Percentiles rank a stretch among this genome's conserved stretches.
These are phyloP conservation scores for Stichodactyla helianthus DNA, from an alignment of 64 coral and sea anemone genomes.

Conservation along the genomic window DNA sequence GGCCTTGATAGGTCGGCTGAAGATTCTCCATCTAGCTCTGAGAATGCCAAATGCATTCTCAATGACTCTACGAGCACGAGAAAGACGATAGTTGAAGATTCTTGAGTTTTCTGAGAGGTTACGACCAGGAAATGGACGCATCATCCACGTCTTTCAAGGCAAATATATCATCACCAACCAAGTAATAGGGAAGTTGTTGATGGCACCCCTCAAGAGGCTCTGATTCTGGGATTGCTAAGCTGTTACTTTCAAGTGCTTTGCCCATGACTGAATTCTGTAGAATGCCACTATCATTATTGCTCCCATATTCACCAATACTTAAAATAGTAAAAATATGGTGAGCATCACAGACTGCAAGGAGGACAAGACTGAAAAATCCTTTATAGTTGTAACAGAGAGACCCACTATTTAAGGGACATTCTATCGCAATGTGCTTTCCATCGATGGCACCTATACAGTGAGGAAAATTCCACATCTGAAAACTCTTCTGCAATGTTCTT, in stretches of 20 bases:
- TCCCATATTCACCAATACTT: too few relatives aligned
- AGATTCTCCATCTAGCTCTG: too few relatives aligned
- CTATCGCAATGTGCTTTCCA: constrained; percentile 30
- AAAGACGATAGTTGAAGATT: too few relatives aligned
- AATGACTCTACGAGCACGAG: too few relatives aligned
- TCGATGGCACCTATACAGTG: constrained; percentile 42
- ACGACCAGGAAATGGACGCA: too few relatives aligned
- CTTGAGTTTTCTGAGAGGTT: too few relatives aligned
- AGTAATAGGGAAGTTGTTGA: constrained; percentile 34
- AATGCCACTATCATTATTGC: constrained; percentile 1
- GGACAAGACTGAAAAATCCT: constrained; percentile 39
- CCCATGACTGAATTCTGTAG: constrained; percentile 34
- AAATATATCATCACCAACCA: constrained; percentile 35
- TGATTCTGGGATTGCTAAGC: constrained; percentile 21
- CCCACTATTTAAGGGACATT: constrained; percentile 48
- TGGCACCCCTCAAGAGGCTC: constrained; percentile 35
- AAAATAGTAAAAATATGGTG: background rate
- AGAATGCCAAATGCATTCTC: too few relatives aligned
- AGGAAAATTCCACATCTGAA: constrained; percentile 36
- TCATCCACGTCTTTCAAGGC: too few relatives aligned
- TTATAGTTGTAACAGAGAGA: constrained; percentile 51
- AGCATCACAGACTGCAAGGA: constrained; percentile 39
- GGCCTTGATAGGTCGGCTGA: too few relatives aligned
- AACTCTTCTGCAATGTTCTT: constrained; percentile 38
- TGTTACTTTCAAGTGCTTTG: constrained; percentile 31